Conservation (phyloP, 1,140 invertebrate species). For the Glomeris maerens region DNA sequence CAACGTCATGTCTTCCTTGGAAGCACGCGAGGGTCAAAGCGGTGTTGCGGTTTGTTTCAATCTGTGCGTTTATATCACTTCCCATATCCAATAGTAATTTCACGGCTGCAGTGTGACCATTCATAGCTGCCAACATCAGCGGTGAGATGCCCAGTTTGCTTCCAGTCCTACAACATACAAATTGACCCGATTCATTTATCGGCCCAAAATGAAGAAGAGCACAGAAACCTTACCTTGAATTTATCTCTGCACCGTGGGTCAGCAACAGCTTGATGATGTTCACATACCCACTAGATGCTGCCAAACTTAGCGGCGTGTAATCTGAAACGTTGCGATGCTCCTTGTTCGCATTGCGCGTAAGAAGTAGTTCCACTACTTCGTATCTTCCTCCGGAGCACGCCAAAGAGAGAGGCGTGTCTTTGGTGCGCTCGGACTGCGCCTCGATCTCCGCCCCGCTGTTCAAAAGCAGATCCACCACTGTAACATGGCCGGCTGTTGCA, state of each 20-base stretch:
- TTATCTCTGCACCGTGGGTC: slow-evolving; percentile 88
- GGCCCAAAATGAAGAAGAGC: too few relatives aligned
- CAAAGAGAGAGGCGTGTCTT: slow-evolving; percentile 93
- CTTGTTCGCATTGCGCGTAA: slow-evolving; percentile 80
- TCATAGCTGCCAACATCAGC: slow-evolving; percentile 98
- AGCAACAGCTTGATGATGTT: slow-evolving; percentile 91
- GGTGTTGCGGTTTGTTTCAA: slow-evolving; percentile 98
- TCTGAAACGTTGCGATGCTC: slow-evolving; percentile 99
- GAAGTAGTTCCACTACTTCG: slow-evolving; percentile 88
- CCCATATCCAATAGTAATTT: slow-evolving; percentile 86
- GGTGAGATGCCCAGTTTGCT: slow-evolving; percentile 97
- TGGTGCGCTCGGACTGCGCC: slow-evolving; percentile 94
- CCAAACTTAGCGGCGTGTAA: slow-evolving; percentile 93
- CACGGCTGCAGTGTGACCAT: slow-evolving; percentile 79
- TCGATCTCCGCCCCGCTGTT: slow-evolving; percentile 90
- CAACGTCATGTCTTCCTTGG: slow-evolving; percentile 96
- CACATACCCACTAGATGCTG: slow-evolving; percentile 95
- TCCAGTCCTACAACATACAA: slow-evolving; percentile 50
- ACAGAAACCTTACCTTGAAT: slow-evolving; percentile 45
- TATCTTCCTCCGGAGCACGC: slow-evolving; percentile 94
- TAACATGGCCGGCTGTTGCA: slow-evolving; percentile 91
- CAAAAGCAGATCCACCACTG: slow-evolving; percentile 80
- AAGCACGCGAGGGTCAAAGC: slow-evolving; percentile 97
- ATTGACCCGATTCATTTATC: not conserved
- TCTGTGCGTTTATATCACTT: slow-evolving; percentile 97